Evolutionary conservation across 2,888 invertebrate genomes (phyloP).

Genomic region (Gymnosoma rotundatum): DNA sequence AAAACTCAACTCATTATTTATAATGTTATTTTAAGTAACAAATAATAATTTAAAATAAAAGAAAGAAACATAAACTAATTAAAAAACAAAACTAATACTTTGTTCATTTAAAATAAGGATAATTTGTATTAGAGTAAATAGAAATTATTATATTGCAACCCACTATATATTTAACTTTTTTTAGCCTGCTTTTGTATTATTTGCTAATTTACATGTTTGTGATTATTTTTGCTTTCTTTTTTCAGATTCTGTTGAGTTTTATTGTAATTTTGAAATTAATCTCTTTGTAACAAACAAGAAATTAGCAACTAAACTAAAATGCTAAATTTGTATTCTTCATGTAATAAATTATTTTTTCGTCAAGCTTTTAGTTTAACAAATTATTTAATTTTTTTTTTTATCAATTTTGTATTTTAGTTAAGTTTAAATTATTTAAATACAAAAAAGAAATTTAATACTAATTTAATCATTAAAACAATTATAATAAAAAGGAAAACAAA

Average conservation of each 20-base stretch:
- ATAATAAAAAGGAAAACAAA: slow-evolving; percentile 46
- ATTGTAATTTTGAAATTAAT: not conserved
- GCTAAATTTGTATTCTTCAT: not conserved
- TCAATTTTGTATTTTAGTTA: slow-evolving; percentile 61
- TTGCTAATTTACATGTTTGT: slow-evolving; percentile 6
- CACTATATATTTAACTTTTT: too few relatives aligned
- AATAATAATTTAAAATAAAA: slow-evolving; percentile 58
- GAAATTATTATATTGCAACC: slow-evolving; percentile 13
- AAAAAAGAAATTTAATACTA: slow-evolving; percentile 48
- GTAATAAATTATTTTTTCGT: slow-evolving; percentile 24
- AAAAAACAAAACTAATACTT: slow-evolving; percentile 40
- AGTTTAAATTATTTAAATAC: slow-evolving; percentile 42
- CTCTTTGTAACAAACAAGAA: slow-evolving; percentile 5
- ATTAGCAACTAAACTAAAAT: not conserved
- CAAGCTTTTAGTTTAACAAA: slow-evolving; percentile 24
- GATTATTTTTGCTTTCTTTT: not conserved
- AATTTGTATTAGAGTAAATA: slow-evolving; percentile 11
- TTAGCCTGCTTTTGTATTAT: slow-evolving; percentile 4
- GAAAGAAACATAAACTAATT: slow-evolving; percentile 41
- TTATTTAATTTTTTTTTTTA: slow-evolving; percentile 22
- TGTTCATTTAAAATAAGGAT: slow-evolving; percentile 59
- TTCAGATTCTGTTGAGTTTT: slow-evolving; percentile 8
- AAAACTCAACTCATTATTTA: slow-evolving; percentile 67
- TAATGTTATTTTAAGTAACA: slow-evolving; percentile 70
- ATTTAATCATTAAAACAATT: slow-evolving; percentile 43